Evolutionary conservation across 2,113 vertebrate genomes (phyloP).

Genomic region (Tautogolabrus adspersus): DNA sequence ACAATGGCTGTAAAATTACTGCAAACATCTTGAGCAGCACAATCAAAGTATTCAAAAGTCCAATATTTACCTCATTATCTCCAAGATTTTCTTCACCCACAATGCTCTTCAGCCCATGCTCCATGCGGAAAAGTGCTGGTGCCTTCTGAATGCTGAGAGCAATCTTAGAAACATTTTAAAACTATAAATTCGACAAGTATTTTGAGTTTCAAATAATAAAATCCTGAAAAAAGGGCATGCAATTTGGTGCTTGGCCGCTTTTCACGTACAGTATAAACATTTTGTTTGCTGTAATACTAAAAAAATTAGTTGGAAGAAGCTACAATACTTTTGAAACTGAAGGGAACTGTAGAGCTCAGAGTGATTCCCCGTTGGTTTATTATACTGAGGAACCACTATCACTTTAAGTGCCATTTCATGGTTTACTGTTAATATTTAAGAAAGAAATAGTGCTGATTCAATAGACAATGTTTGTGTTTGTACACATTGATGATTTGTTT

Average conservation of each 20-base stretch:
- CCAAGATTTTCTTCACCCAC: neutral
- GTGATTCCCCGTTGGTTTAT: neutral
- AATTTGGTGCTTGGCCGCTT: neutral
- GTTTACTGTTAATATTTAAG: too few species aligned
- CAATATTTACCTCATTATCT: conserved; percentile 76
- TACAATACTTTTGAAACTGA: too few species aligned
- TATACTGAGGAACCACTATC: neutral
- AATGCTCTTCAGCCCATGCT: neutral
- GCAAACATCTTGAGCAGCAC: conserved; percentile 67
- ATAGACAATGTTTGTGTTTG: too few species aligned
- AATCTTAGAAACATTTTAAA: neutral
- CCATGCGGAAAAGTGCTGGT: neutral
- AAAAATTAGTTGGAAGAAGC: neutral
- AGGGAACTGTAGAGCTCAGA: neutral
- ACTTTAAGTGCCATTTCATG: too few species aligned
- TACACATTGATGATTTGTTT: too few species aligned
- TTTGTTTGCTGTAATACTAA: neutral
- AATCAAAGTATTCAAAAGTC: conserved; percentile 57
- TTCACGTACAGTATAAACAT: neutral
- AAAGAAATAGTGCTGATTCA: too few species aligned
- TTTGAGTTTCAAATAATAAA: conserved; percentile 8
- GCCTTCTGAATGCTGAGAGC: neutral
- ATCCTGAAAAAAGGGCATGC: neutral
- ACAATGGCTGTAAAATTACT: conserved; percentile 64
- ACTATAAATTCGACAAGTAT: neutral